Conservation (phyloP, 2,888 invertebrate genomes). For the Heliconius ismenius region DNA sequence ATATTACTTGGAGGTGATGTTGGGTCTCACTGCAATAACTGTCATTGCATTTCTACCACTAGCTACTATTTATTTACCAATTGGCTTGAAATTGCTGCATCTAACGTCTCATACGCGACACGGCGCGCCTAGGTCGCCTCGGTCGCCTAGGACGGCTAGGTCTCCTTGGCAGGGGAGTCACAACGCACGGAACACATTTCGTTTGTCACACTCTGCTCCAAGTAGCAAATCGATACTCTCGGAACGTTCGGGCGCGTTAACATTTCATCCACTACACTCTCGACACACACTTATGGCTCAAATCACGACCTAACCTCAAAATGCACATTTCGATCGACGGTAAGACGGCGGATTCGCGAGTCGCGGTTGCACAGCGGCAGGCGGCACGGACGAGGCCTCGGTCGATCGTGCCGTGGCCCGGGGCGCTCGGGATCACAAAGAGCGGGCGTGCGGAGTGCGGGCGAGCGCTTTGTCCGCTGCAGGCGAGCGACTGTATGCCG, state of each 20-base stretch:
- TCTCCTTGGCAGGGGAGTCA: constrained; percentile 51
- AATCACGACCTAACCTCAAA: constrained; percentile 78
- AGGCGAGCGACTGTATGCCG: constrained; percentile 43
- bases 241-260: constrained; percentile 33
- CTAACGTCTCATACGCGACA: constrained; percentile 42
- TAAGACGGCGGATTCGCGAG: constrained; percentile 59
- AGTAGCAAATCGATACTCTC: constrained; percentile 36
- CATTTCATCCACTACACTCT: constrained; percentile 44
- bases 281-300: constrained; percentile 53
- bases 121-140: constrained; percentile 37
- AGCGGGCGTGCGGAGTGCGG: constrained; percentile 69
- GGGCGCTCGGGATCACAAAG: constrained; percentile 61
- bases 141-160: constrained; percentile 21
- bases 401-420: constrained; percentile 52
- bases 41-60: constrained; percentile 37
- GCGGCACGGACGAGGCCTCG: constrained; percentile 3
- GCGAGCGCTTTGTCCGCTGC: constrained; percentile 79
- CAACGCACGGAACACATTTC: constrained; percentile 52
- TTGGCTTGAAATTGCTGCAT: constrained; percentile 48
- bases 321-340: constrained; percentile 61
- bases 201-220: constrained; percentile 53
- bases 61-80: constrained; percentile 51
- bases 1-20: constrained; percentile 47
- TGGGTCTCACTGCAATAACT: constrained; percentile 49
- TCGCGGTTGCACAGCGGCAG: constrained; percentile 45